Percentiles rank a stretch among this genome's conserved stretches.
Conservation (phyloP, 1,140 invertebrate species). For the Drosophila athabasca region DNA sequence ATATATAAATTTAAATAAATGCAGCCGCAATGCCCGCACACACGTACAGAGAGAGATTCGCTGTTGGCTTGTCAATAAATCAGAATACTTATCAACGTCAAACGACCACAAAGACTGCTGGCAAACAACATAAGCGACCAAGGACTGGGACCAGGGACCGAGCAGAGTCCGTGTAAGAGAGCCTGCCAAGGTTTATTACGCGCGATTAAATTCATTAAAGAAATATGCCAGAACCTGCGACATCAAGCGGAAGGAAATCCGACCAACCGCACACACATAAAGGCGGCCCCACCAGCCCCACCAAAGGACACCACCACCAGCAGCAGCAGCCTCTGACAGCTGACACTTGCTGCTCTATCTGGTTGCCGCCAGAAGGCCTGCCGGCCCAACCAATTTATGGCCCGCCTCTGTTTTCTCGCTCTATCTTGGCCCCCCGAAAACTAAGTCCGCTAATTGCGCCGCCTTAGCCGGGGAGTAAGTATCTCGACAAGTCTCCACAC, state of each 20-base stretch:
- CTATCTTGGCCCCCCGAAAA: slow-evolving; percentile 32
- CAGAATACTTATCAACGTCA: slow-evolving; percentile 79
- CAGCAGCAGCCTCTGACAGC: slow-evolving; percentile 51
- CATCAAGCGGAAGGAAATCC: slow-evolving; percentile 47
- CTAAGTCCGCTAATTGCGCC: slow-evolving; percentile 77
- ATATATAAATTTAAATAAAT: slow-evolving; percentile 76
- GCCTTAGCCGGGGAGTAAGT: slow-evolving; percentile 52
- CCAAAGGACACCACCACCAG: slow-evolving; percentile 17
- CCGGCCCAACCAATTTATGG: slow-evolving; percentile 69
- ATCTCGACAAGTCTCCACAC: slow-evolving; percentile 10
- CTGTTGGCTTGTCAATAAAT: slow-evolving; percentile 79
- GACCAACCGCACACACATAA: too few relatives aligned
- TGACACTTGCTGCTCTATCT: slow-evolving; percentile 73
- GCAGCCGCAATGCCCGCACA: slow-evolving; percentile 35
- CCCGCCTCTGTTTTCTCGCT: slow-evolving; percentile 7
- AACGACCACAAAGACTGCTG: slow-evolving; percentile 69
- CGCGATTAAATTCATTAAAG: slow-evolving; percentile 79
- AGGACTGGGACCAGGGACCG: slow-evolving; percentile 12
- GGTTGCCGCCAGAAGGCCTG: too few relatives aligned
- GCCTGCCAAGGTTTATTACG: slow-evolving; percentile 66
- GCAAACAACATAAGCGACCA: slow-evolving; percentile 68
- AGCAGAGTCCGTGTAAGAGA: slow-evolving; percentile 20
- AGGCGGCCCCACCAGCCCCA: slow-evolving; percentile 8
- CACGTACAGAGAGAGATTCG: slow-evolving; percentile 1
- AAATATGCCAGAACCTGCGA: slow-evolving; percentile 55